These are phyloP conservation scores for Thunnus maccoyii DNA, from an alignment of 2,113 vertebrate species.

Conservation along the genomic window DNA sequence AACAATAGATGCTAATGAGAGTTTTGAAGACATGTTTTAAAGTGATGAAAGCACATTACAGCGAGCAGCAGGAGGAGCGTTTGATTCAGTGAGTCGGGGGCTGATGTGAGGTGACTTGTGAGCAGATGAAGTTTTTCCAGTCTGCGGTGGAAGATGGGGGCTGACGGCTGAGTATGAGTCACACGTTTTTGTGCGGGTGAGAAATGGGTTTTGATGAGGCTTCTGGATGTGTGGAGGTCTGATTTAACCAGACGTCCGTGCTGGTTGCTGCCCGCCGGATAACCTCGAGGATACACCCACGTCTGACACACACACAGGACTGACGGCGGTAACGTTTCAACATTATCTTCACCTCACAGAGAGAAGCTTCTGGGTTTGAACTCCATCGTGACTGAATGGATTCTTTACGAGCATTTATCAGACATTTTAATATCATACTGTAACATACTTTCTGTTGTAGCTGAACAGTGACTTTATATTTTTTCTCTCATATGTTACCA, in stretches of 20 bases:
- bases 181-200: not conserved
- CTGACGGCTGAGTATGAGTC: not conserved
- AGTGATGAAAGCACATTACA: not conserved
- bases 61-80: not conserved
- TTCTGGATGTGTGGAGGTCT: conserved; percentile 2
- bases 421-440: too few relatives aligned
- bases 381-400: too few relatives aligned
- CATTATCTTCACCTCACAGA: not conserved
- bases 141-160: not conserved
- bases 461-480: too few relatives aligned
- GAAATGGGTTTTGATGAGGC: not conserved
- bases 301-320: not conserved
- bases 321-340: not conserved
- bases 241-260: not conserved
- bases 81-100: not conserved
- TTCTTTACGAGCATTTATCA: too few relatives aligned
- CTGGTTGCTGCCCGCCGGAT: not conserved
- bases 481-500: too few relatives aligned
- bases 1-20: not conserved
- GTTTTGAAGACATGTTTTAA: not conserved
- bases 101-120: not conserved
- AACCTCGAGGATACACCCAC: conserved; percentile 4
- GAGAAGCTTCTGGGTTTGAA: too few relatives aligned
- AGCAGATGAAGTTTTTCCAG: not conserved
- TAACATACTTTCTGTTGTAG: too few relatives aligned